Evolutionary conservation across 2,888 invertebrate genomes (phyloP).

Genomic region (Nomada lathburiana): DNA sequence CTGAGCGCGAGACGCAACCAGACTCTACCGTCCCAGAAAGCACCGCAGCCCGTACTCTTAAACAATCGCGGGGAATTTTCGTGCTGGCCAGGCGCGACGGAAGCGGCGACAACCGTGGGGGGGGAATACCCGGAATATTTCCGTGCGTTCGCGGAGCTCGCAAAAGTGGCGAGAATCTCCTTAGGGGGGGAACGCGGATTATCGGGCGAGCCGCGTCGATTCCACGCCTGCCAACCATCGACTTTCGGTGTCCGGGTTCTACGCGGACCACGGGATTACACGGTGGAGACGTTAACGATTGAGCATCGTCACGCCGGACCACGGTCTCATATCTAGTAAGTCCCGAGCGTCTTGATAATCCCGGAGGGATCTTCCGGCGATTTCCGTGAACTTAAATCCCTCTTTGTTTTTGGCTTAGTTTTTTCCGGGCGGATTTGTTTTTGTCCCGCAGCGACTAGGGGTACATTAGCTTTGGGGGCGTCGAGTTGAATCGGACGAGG

Average conservation of each 20-base stretch:
- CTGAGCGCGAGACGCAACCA: constrained; percentile 16
- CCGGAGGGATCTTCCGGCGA: constrained; percentile 32
- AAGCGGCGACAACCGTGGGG: not conserved
- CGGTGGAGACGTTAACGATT: constrained; percentile 67
- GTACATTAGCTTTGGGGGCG: too few relatives aligned
- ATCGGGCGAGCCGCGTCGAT: constrained; percentile 47
- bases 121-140: constrained; percentile 38
- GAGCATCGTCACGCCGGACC: constrained; percentile 70
- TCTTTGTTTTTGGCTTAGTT: not conserved
- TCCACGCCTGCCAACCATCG: not conserved
- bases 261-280: constrained; percentile 58
- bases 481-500: too few relatives aligned
- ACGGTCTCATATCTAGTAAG: constrained; percentile 74
- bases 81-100: not conserved
- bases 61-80: constrained; percentile 57
- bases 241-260: constrained; percentile 10
- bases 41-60: constrained; percentile 36
- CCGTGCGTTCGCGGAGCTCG: constrained; percentile 66
- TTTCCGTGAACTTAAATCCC: constrained; percentile 30
- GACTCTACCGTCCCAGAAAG: not conserved
- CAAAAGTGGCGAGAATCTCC: constrained; percentile 72
- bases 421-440: too few relatives aligned
- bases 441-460: too few relatives aligned
- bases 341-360: constrained; percentile 65
- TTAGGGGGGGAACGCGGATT: constrained; percentile 68